Evolutionary conservation across 2,888 invertebrate species (phyloP), one percentile per base, ranked within the genome.

Genomic region (Hermaeophaga mercurialis): DNA sequence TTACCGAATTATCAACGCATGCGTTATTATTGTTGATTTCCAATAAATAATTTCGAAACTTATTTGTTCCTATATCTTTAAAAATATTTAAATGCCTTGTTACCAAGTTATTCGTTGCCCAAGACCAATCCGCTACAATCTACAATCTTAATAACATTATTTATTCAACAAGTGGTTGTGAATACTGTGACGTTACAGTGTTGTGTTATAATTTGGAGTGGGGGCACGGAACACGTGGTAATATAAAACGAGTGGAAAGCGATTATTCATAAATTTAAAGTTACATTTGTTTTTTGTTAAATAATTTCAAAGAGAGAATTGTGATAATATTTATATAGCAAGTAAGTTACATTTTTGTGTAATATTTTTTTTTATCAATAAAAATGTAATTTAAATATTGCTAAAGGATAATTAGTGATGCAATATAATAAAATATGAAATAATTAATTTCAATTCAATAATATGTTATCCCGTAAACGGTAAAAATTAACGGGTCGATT

Each of bases 1-100:
- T 18, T 8, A 46, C 17, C 1, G 19, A 46, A 28, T 19, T 15
- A 19, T 28, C 11, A 14, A 46, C 54, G 54, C 54, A 54, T 54
- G 54, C 54, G 54, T 45, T 14, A 11, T 7, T 17, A n/a, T 38
- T 36, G 24, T 38, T 33, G 33, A 19, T 48, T 11, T 38, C 6
- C 17, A 28, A 53, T 44, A 31, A 9, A 18, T 15, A 19, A 26
- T 52, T 43, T 43, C 44, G 44, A n/a, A 44, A 54, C 11, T 17
- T 54, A 28, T 54, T 46, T 48, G 24, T 48, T 48, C 28, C 7
- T 26, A 17, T 12, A 12, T 33, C 12, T 36, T 3, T 17, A 36
- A 36, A 36, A 36, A 36, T 2, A 17, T 17, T 15, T 11, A 46
- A 48, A 36, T 3, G 11, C 26, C 3, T 48, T 48, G 48, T 48